These are phyloP conservation scores for Amphiura filiformis DNA, from an alignment of 35 echinoderm and acorn worm species.

Conservation along the genomic window DNA sequence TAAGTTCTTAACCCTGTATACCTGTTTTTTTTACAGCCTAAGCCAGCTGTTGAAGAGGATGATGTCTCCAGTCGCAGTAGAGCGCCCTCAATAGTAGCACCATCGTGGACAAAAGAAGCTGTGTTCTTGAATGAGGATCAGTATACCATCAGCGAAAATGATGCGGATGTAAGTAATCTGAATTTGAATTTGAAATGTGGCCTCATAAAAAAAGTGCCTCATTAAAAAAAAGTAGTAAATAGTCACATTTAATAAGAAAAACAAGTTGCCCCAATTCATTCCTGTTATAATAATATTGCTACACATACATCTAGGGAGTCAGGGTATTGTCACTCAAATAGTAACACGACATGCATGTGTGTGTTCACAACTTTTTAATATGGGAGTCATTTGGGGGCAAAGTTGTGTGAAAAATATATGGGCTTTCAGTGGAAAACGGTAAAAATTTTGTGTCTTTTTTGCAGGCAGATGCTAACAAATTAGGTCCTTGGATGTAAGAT, in stretches of 20 bases:
- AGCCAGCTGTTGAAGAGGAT: neutral
- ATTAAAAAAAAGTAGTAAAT: constrained; percentile 1
- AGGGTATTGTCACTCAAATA: too few species aligned
- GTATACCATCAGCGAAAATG: constrained; percentile 61
- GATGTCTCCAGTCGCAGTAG: neutral
- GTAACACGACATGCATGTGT: too few species aligned
- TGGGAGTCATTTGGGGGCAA: too few species aligned
- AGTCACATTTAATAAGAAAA: neutral
- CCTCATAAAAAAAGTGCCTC: neutral
- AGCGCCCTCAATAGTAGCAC: constrained; percentile 9
- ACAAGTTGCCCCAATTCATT: neutral
- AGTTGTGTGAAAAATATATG: too few species aligned
- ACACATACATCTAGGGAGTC: too few species aligned
- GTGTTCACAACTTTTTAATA: too few species aligned
- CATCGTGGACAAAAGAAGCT: constrained; percentile 27
- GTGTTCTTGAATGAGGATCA: constrained; percentile 27
- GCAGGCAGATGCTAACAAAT: too few species aligned
- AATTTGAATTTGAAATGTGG: neutral
- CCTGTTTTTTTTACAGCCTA: neutral
- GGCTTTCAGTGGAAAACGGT: too few species aligned
- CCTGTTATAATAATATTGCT: neutral
- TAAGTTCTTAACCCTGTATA: too few species aligned
- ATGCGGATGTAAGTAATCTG: constrained; percentile 49
- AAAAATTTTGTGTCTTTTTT: too few species aligned
- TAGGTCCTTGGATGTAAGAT: too few species aligned